A percentile compares a stretch with the other conserved stretches of the same genome.
Conservation (phyloP, 2,113 vertebrate genomes). For the Bubo bubo region DNA sequence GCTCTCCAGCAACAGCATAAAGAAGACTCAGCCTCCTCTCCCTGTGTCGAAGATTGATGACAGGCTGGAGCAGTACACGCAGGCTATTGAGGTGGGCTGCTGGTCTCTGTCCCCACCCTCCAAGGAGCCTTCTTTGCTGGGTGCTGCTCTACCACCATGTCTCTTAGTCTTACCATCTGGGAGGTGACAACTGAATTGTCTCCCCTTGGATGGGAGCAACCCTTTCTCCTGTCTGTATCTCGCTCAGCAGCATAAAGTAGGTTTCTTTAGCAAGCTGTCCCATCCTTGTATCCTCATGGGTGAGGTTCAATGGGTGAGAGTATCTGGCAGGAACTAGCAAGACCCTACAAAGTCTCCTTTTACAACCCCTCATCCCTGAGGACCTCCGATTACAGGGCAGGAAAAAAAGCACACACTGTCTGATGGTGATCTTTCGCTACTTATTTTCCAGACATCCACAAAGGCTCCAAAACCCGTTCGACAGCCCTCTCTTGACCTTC, state of each 20-base stretch:
- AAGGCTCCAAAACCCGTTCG: slow-evolving; percentile 74
- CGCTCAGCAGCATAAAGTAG: not conserved
- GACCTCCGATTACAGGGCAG: not conserved
- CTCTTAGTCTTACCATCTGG: not conserved
- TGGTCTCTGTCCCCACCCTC: not conserved
- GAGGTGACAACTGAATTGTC: not conserved
- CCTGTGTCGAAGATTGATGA: slow-evolving; percentile 86
- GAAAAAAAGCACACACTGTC: accelerated
- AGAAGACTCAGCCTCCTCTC: slow-evolving; percentile 79
- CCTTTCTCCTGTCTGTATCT: not conserved
- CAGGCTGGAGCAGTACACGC: slow-evolving; percentile 88
- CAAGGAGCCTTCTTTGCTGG: not conserved
- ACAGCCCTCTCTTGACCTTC: slow-evolving; percentile 79
- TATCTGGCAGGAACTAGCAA: not conserved
- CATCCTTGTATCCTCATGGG: not conserved
- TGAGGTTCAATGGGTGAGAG: not conserved
- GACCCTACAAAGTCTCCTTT: not conserved
- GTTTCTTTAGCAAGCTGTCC: not conserved
- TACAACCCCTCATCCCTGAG: not conserved
- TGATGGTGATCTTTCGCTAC: not conserved
- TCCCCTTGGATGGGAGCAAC: not conserved
- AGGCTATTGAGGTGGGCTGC: slow-evolving; percentile 86
- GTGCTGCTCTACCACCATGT: accelerated
- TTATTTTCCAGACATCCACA: slow-evolving; percentile 74
- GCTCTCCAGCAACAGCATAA: slow-evolving; percentile 76